phyloP scores from a whole-genome alignment of 2,888 invertebrate genomes.

The Drosophila fungiperda region DNA sequence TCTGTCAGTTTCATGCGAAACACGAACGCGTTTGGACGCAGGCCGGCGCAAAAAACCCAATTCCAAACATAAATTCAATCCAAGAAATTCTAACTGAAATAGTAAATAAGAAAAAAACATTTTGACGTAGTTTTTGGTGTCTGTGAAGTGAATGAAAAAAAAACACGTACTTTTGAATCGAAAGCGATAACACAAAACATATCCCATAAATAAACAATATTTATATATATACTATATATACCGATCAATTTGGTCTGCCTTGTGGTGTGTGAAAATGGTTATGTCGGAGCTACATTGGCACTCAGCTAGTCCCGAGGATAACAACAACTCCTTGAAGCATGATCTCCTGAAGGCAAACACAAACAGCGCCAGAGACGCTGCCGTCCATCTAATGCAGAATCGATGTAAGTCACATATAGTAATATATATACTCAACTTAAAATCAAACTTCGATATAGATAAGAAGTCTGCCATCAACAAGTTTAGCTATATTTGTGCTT shows the following conservation, averaged over 20 bases:
- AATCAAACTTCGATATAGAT: not conserved
- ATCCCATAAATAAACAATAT: conserved; percentile 3
- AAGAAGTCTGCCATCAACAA: not conserved
- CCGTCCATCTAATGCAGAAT: conserved; percentile 83
- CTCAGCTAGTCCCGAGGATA: conserved; percentile 84
- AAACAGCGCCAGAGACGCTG: conserved; percentile 68
- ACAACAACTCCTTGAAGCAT: conserved; percentile 84
- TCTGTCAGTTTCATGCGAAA: conserved; percentile 84
- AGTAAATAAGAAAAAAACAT: conserved; percentile 21
- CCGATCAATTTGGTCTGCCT: conserved; percentile 20
- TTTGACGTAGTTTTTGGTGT: conserved; percentile 8
- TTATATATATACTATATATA: conserved; percentile 13
- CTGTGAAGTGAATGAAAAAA: not conserved
- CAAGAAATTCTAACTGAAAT: conserved; percentile 1
- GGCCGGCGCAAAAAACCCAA: conserved; percentile 51
- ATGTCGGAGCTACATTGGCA: conserved; percentile 85
- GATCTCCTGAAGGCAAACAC: conserved; percentile 81
- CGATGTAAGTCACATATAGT: conserved; percentile 81
- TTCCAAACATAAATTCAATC: not conserved
- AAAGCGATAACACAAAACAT: conserved; percentile 1
- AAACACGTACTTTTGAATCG: not conserved
- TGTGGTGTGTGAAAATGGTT: conserved; percentile 83
- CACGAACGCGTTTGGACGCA: conserved; percentile 83
- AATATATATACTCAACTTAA: not conserved
- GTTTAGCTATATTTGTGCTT: not conserved